Base-by-base conservation (phyloP, 2,113 vertebrate genomes). In the Charadrius vociferus region DNA sequence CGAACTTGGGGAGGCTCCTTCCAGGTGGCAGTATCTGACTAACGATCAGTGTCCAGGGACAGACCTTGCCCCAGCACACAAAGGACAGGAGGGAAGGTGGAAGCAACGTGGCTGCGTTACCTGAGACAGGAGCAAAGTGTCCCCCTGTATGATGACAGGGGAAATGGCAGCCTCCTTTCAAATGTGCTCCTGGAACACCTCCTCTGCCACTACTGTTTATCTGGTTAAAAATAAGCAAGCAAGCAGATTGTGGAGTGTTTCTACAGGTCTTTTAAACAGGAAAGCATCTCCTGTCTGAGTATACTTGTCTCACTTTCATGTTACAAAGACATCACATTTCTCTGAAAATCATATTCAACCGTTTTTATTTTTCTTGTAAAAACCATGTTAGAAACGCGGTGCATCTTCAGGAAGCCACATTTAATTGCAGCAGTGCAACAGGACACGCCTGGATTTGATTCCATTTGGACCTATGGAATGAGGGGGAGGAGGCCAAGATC, bases 401-500 rank as follows among this genome's bases (percentile, higher is more conserved):
- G 6, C 24, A 16, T 41, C 80, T 67, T 74, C 62, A 58, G 37
- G 65, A 87, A 23, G 56, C 68, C 70, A 52, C 83, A 32, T 7
- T 75, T 4, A 58, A 63, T 6, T 86, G 85, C 68, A 88, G 94
- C 55, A 73, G 52, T 19, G 14, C 62, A 74, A 70, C 47, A 77
- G 90, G 87, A 77, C 55, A 68, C 3, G 6, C 66, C 77, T 53
- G n/a, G 49, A 65, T 68, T 53, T 4, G 3, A 32, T n/a, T n/a
- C 75, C 83, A 36, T 15, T 65, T 12, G 22, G 74, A 70, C 56
- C 83, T 89, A 61, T 67, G 71, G 23, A 71, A 93, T 3, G 71
- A 88, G 73, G 49, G 74, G 92, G 92, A 94, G 93, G 96, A 88
- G 85, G 93, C 65, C 77, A 21, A 63, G 91, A 81, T 71, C 73